Evolutionary conservation across 2,113 vertebrate species (phyloP), one percentile per base, ranked within the genome.

Genomic region (Daphoenositta chrysoptera): DNA sequence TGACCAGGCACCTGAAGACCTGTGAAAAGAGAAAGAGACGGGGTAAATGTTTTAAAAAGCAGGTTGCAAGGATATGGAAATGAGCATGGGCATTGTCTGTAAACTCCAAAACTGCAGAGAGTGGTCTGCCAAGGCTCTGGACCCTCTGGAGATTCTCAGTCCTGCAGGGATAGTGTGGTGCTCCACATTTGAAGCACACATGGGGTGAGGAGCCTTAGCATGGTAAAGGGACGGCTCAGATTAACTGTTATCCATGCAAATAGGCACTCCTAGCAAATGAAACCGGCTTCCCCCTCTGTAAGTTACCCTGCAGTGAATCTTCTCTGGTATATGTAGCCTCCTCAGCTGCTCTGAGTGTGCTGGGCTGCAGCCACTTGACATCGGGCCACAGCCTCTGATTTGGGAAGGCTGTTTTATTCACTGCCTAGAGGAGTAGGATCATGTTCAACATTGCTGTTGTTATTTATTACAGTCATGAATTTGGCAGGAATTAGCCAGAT

Each of bases 381-480:
- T 85, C 3, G 0, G 94, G 61, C 94, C 93, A 90, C 70, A 77
- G 82, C 81, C 69, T 88, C 82, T 81, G 94, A 65, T 40, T 72
- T 85, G 51, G 79, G 75, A 93, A 88, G 63, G 39, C 82, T 90
- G 75, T 61, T 95, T 95, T 90, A 54, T 80, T 95, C 87, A 90
- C 75, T 78, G 92, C 92, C 84, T 96, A 73, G 68, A 95, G 92
- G 82, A 93, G 79, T 2, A 93, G 85, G 83, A 95, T 85, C 64
- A 78, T 73, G 68, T 86, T 93, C 82, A 94, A 30, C 83, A 60
- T 86, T 40, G 54, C 68, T 92, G 89, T 82, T 91, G 73, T 93
- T 96, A 96, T 94, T 96, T 96, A 94, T 94, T 96, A 65, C 22
- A 77, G 87, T 90, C 83, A 90, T 92, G 93, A 94, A 71, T 95